phyloP scores from a whole-genome alignment of 2,797 vertebrate species.

The Cichlasoma orientale region DNA sequence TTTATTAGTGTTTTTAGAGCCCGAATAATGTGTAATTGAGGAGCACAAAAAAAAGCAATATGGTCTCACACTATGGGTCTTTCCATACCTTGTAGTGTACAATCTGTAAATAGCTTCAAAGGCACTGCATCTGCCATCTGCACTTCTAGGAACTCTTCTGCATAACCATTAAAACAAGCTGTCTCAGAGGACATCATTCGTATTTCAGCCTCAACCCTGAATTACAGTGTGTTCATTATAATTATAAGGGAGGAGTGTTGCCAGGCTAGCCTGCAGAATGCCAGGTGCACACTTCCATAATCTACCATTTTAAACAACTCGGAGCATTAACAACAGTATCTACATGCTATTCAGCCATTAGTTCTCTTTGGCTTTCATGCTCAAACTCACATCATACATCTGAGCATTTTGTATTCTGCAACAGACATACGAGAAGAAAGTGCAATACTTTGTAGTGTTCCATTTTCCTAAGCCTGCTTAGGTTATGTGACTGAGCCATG shows the following conservation, averaged over 20 bases:
- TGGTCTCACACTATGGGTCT: constrained; percentile 64
- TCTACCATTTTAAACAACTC: constrained; percentile 79
- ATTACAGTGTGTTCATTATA: constrained; percentile 83
- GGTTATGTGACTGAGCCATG: constrained; percentile 84
- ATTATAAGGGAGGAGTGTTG: constrained; percentile 83
- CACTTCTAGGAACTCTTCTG: constrained; percentile 84
- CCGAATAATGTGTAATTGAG: constrained; percentile 50
- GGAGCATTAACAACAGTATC: constrained; percentile 75
- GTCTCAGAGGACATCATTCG: constrained; percentile 83
- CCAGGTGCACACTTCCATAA: constrained; percentile 82
- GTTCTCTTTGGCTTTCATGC: constrained; percentile 69
- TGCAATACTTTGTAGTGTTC: constrained; percentile 80
- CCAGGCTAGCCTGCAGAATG: constrained; percentile 78
- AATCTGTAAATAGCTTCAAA: constrained; percentile 83
- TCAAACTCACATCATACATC: constrained; percentile 67
- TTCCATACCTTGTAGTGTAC: constrained; percentile 78
- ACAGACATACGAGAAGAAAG: constrained; percentile 70
- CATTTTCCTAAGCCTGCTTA: constrained; percentile 83
- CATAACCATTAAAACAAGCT: constrained; percentile 84
- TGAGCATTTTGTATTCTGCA: constrained; percentile 59
- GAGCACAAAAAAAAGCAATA: constrained; percentile 66
- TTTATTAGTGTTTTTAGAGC: constrained; percentile 41
- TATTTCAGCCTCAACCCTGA: constrained; percentile 83
- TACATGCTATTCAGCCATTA: constrained; percentile 74
- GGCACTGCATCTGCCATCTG: constrained; percentile 81